Conservation (phyloP, 2,113 vertebrate species). For the Corythornis madagascariensis region DNA sequence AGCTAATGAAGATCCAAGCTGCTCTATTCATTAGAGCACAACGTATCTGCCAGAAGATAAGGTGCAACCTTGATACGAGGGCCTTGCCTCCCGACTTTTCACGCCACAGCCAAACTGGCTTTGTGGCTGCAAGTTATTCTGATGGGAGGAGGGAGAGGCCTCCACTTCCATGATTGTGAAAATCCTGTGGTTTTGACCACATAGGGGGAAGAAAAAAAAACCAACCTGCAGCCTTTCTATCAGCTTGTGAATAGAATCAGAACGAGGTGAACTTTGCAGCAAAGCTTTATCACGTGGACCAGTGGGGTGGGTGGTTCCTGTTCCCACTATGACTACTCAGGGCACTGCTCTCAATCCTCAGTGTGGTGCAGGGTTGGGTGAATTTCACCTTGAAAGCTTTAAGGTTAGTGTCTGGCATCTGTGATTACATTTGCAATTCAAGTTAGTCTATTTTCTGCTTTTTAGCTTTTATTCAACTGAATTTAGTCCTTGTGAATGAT, state of each 20-base stretch:
- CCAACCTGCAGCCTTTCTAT: neutral
- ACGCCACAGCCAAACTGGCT: neutral
- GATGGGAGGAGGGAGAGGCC: neutral
- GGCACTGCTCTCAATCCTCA: neutral
- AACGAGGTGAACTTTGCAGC: neutral
- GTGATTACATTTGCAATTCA: conserved; percentile 74
- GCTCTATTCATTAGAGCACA: neutral
- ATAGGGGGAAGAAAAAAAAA: neutral
- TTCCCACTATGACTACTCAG: conserved; percentile 14
- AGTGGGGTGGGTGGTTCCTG: neutral
- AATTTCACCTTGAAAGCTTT: conserved; percentile 61
- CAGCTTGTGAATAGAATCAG: neutral
- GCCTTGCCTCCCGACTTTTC: neutral
- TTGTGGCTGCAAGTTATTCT: neutral
- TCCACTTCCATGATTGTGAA: neutral
- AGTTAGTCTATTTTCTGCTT: conserved; percentile 61
- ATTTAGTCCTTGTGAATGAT: conserved; percentile 26
- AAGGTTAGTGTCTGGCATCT: conserved; percentile 28
- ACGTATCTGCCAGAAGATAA: neutral
- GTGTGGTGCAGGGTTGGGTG: conserved; percentile 7
- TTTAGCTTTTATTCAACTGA: conserved; percentile 57
- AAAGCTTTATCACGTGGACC: neutral
- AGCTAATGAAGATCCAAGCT: neutral
- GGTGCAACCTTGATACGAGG: neutral
- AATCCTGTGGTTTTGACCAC: neutral